Evolutionary conservation across 2,797 vertebrate genomes (phyloP).

Genomic region (Pseudotriccus pelzelni): DNA sequence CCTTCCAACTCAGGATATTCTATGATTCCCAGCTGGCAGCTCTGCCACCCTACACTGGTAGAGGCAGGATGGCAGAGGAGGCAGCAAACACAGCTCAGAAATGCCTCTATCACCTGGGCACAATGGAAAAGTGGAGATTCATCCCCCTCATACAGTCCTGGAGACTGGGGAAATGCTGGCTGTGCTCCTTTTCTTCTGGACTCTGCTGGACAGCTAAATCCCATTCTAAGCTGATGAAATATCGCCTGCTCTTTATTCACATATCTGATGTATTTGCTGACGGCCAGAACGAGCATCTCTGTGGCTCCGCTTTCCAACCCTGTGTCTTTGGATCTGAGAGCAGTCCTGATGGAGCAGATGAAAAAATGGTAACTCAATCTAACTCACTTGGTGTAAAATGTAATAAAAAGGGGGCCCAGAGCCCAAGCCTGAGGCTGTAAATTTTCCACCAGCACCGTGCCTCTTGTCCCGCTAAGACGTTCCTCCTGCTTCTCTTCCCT

Average conservation of each 20-base stretch:
- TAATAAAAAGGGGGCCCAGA: background rate
- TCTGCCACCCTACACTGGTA: background rate
- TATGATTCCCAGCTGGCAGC: background rate
- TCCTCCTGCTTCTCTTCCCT: background rate
- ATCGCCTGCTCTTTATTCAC: background rate
- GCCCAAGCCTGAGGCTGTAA: background rate
- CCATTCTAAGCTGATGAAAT: constrained; percentile 30
- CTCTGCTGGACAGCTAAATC: constrained; percentile 30
- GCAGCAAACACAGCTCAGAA: background rate
- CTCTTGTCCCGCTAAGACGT: background rate
- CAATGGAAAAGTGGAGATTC: background rate
- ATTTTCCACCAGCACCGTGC: background rate
- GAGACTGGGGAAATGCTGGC: background rate
- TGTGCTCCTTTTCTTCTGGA: background rate
- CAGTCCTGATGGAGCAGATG: background rate
- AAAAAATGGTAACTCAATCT: background rate
- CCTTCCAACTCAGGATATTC: background rate
- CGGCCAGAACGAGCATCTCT: background rate
- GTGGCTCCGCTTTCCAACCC: background rate
- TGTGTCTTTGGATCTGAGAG: background rate
- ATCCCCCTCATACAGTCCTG: background rate
- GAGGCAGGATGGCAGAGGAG: background rate
- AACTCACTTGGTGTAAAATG: background rate
- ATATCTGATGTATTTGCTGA: constrained; percentile 11
- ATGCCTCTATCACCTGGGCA: background rate